A percentile compares a stretch with the other conserved stretches of the same genome.
Evolutionary conservation across 2,888 invertebrate genomes (phyloP).

Genomic region (Rotaria macrura): DNA sequence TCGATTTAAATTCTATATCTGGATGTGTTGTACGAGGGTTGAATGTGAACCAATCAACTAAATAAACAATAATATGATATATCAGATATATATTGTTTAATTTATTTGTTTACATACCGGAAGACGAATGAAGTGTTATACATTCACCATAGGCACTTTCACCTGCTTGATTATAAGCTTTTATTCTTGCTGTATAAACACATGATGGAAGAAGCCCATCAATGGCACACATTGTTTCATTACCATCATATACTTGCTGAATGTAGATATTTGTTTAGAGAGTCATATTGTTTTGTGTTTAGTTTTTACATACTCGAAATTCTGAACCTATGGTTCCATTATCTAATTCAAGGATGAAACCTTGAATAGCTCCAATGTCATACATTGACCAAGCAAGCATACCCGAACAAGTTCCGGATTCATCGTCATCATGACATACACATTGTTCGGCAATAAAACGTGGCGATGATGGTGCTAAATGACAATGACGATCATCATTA

Average conservation of each 20-base stretch:
- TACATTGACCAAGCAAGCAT: slow-evolving; percentile 91
- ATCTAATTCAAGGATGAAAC: slow-evolving; percentile 85
- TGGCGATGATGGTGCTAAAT: slow-evolving; percentile 76
- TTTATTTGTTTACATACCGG: slow-evolving; percentile 59
- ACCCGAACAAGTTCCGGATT: slow-evolving; percentile 60
- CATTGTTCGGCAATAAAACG: slow-evolving; percentile 84
- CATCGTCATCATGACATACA: slow-evolving; percentile 83
- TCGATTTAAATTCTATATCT: slow-evolving; percentile 70
- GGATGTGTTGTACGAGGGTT: slow-evolving; percentile 69
- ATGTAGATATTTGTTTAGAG: no score
- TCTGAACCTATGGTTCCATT: slow-evolving; percentile 78
- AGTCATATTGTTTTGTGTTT: no score
- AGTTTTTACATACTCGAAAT: slow-evolving; percentile 66
- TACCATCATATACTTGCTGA: slow-evolving; percentile 92
- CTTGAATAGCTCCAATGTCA: slow-evolving; percentile 67
- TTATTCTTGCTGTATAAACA: slow-evolving; percentile 84
- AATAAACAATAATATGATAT: background rate
- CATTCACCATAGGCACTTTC: slow-evolving; percentile 87
- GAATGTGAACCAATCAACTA: slow-evolving; percentile 73
- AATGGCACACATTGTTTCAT: slow-evolving; percentile 90
- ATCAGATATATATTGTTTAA: slow-evolving; percentile 25
- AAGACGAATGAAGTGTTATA: slow-evolving; percentile 88
- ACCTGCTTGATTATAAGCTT: slow-evolving; percentile 85
- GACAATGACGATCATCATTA: background rate
- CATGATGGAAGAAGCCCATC: slow-evolving; percentile 95